Percentiles rank a stretch among this genome's conserved stretches.
Conservation (phyloP, 2,113 vertebrate species). For the Xiphorhynchus elegans region DNA sequence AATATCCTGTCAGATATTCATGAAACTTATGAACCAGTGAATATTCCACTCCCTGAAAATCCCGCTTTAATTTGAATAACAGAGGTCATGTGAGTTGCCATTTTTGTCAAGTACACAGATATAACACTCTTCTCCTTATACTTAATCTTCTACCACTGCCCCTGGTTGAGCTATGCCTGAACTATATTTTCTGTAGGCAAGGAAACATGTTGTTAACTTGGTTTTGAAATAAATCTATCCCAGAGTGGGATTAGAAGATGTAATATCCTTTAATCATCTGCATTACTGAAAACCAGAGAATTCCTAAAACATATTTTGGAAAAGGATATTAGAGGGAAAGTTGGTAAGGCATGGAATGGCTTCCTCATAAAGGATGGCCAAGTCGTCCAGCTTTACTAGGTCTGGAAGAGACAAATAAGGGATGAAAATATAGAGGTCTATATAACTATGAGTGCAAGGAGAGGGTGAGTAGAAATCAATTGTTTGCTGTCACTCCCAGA, state of each 20-base stretch:
- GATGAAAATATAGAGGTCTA: neutral
- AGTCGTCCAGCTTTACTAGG: neutral
- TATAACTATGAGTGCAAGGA: neutral
- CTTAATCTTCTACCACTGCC: neutral
- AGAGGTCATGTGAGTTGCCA: neutral
- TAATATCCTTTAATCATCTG: neutral
- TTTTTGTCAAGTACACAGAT: neutral
- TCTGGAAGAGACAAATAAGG: neutral
- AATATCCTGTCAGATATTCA: neutral
- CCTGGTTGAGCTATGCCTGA: neutral
- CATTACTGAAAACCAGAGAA: neutral
- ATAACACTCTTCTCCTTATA: neutral
- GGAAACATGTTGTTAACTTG: neutral
- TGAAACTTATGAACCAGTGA: neutral
- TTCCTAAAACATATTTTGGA: neutral
- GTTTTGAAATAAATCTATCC: neutral
- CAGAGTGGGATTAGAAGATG: neutral
- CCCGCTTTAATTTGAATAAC: neutral
- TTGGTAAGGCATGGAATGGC: neutral
- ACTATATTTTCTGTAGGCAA: neutral
- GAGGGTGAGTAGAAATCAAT: neutral
- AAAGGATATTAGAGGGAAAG: neutral
- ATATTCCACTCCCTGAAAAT: neutral
- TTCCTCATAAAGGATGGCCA: neutral
- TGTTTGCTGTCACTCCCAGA: neutral